Base-by-base conservation (phyloP, 2,888 invertebrate species). In the Netelia virgata region DNA sequence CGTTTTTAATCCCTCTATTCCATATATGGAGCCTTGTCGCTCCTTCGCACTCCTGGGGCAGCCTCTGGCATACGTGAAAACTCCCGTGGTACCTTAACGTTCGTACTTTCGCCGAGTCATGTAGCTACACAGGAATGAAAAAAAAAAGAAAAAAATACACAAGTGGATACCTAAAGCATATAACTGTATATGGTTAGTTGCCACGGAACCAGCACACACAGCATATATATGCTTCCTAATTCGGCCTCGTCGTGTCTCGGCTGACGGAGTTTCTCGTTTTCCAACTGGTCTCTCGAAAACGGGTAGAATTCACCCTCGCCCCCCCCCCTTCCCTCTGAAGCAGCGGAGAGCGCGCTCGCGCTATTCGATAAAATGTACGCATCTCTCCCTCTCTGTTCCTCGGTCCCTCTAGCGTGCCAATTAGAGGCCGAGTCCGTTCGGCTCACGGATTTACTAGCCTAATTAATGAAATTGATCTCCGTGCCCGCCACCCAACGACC, bases 381-480 rank as follows among this genome's bases (percentile, higher is more conserved):
- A 16, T 74, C 64, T 74, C 64, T 72, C 28, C 55, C 78, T 36
- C 6, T 36, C 36, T 36, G 5, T 36, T 36, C 36, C 36, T 36
- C 36, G 36, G 36, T 36, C 36, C 36, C 36, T 63, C 68, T 61
- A 87, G 85, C 87, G 88, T 89, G 88, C 90, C 91, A 92, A 92
- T 92, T 92, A 91, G 90, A 87, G 78, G 89, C 75, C 59, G 61
- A 16, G 87, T 88, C 88, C 87, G 88, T 88, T 86, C 85, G 82
- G 81, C 41, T 74, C 69, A 83, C 88, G 91, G 91, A 92, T 92
- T 92, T 91, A 91, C 89, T 89, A 89, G 90, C 88, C 91, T 92
- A 90, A 91, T 92, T 92, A 92, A 91, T 91, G 90, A 91, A 92
- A 92, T 91, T 91, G 91, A 92, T 92, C 90, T 90, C 88, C 88